Percentiles rank a stretch among this genome's conserved stretches.
Conservation (phyloP, 2,797 vertebrate species). For the Nothura maculosa region DNA sequence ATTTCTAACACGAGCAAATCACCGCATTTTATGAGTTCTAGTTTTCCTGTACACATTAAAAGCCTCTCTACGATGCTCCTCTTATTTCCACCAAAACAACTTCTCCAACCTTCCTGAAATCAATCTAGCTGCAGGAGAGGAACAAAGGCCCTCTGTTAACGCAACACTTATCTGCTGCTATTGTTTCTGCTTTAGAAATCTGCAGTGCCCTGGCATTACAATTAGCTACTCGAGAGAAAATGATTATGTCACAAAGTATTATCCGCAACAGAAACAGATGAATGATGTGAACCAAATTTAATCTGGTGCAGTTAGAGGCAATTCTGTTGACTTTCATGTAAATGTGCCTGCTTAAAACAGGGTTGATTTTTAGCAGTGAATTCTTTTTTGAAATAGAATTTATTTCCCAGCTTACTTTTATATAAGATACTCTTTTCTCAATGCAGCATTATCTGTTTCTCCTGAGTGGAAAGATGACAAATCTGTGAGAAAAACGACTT, state of each 20-base stretch:
- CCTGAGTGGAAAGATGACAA: background rate
- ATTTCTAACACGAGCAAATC: background rate
- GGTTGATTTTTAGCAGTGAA: conserved; percentile 13
- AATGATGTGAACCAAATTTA: conserved; percentile 63
- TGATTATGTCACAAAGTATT: conserved; percentile 64
- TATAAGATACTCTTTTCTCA: background rate
- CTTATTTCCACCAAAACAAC: background rate
- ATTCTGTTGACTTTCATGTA: conserved; percentile 33
- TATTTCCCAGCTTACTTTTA: conserved; percentile 17
- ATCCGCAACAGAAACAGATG: conserved; percentile 51
- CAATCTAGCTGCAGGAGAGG: background rate
- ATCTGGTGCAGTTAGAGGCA: background rate
- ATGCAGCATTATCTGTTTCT: background rate
- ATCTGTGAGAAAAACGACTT: background rate
- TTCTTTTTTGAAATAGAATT: conserved; percentile 17
- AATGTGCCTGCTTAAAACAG: background rate
- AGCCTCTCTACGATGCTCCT: background rate
- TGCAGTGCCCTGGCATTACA: conserved; percentile 55
- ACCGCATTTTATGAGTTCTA: background rate
- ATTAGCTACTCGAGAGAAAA: conserved; percentile 66
- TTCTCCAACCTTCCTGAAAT: background rate
- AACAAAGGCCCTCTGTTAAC: conserved; percentile 44
- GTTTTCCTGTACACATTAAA: background rate
- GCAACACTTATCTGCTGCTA: conserved; percentile 35
- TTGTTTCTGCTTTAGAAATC: conserved; percentile 59